These are phyloP conservation scores for Corapipo altera DNA, from an alignment of 2,113 vertebrate genomes.

Conservation along the genomic window DNA sequence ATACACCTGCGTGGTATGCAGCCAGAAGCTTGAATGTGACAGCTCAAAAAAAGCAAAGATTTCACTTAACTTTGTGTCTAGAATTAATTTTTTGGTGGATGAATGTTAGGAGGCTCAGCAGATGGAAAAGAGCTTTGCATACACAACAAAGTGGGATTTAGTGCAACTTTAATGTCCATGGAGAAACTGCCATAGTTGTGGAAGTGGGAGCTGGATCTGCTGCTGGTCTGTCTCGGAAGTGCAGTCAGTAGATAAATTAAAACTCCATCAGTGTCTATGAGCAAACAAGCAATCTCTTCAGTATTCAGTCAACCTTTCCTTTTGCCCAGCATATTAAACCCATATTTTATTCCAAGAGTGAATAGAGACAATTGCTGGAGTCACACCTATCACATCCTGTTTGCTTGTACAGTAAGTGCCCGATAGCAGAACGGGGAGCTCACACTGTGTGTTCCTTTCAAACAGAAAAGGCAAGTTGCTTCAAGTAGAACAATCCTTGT, in stretches of 20 bases:
- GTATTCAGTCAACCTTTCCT: not conserved
- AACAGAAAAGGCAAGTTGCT: slow-evolving; percentile 61
- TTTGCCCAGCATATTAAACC: not conserved
- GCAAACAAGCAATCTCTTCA: not conserved
- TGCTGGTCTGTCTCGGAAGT: not conserved
- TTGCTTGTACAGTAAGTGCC: slow-evolving; percentile 52
- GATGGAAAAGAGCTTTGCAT: not conserved
- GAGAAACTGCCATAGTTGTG: not conserved
- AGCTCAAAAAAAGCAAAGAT: not conserved
- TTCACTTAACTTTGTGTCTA: not conserved
- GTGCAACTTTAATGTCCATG: not conserved
- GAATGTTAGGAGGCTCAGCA: not conserved
- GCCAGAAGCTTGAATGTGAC: not conserved
- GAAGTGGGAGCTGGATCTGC: not conserved
- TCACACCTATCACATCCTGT: slow-evolving; percentile 59
- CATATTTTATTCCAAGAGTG: slow-evolving; percentile 9
- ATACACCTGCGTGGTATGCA: not conserved
- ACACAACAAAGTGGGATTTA: not conserved
- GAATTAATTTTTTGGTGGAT: not conserved
- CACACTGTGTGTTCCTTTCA: slow-evolving; percentile 37
- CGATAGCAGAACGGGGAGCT: not conserved
- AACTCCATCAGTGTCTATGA: not conserved
- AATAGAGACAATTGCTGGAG: slow-evolving; percentile 37
- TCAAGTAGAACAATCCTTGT: slow-evolving; percentile 55
- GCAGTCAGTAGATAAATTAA: not conserved